phyloP scores from a whole-genome alignment of 2,888 invertebrate species.

The Choristoneura rosaceana region DNA sequence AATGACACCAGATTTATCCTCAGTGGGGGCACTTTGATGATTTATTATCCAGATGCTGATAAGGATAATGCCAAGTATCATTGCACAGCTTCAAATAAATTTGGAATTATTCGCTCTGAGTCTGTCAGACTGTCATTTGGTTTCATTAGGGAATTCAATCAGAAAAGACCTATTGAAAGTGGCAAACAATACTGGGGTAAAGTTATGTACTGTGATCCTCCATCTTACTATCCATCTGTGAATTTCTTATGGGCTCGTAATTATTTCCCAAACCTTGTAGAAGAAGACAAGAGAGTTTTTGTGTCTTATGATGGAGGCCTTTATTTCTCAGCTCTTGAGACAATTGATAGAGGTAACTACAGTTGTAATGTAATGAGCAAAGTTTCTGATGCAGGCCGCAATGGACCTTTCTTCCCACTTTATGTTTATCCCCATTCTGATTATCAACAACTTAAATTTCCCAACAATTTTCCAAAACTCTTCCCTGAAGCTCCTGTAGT shows the following conservation, averaged over 20 bases:
- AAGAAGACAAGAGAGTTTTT: constrained; percentile 96
- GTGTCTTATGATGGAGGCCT: constrained; percentile 97
- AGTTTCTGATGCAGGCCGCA: constrained; percentile 94
- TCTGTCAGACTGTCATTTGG: constrained; percentile 96
- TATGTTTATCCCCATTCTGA: constrained; percentile 94
- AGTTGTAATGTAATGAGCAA: constrained; percentile 96
- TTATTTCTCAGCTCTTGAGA: constrained; percentile 97
- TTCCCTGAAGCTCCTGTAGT: constrained; percentile 97
- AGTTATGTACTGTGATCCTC: constrained; percentile 96
- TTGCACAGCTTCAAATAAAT: constrained; percentile 95
- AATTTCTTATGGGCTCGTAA: constrained; percentile 97
- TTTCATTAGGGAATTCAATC: constrained; percentile 95
- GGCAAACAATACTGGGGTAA: constrained; percentile 98
- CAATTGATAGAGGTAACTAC: constrained; percentile 95
- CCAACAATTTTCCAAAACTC: constrained; percentile 97
- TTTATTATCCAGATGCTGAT: constrained; percentile 92
- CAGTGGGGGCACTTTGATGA: constrained; percentile 96
- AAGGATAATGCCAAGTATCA: constrained; percentile 95
- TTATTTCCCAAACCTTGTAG: constrained; percentile 95
- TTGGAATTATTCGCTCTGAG: constrained; percentile 95
- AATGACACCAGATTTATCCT: constrained; percentile 91
- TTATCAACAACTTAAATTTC: constrained; percentile 95
- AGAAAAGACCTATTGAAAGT: constrained; percentile 92
- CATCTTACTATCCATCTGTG: constrained; percentile 95
- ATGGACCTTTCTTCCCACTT: constrained; percentile 95